Conservation (phyloP, 1,140 invertebrate genomes). For the Condylostylus longicornis region DNA sequence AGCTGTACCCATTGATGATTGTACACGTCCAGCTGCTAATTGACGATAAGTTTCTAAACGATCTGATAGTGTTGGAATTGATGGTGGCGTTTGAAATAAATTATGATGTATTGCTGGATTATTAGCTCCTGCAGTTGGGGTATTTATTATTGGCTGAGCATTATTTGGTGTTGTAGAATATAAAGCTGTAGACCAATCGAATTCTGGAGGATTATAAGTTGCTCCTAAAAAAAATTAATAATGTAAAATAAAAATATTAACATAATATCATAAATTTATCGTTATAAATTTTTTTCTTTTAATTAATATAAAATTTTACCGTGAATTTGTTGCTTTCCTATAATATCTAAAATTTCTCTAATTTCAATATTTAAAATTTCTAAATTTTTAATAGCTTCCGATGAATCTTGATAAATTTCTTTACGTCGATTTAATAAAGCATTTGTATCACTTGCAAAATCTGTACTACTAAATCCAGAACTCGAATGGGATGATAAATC, state of each 20-base stretch:
- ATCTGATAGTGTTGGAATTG: constrained; percentile 36
- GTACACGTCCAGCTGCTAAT: constrained; percentile 25
- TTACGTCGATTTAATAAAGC: constrained; percentile 17
- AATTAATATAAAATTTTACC: constrained; percentile 1
- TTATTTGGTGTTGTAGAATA: constrained; percentile 1
- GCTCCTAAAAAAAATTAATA: constrained; percentile 5
- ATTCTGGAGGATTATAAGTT: constrained; percentile 4
- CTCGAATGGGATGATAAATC: constrained; percentile 50
- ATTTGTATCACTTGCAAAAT: constrained; percentile 39
- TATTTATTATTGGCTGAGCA: not conserved
- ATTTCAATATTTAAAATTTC: constrained; percentile 57
- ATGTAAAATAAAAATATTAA: not conserved
- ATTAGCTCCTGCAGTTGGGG: not conserved
- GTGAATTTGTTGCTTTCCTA: constrained; percentile 41
- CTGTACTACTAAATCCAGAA: constrained; percentile 53
- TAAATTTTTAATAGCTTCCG: constrained; percentile 51
- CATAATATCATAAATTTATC: no score
- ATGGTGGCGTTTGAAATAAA: constrained; percentile 31
- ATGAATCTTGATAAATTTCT: constrained; percentile 40
- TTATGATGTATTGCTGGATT: no score
- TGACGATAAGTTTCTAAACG: constrained; percentile 37
- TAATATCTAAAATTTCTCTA: constrained; percentile 50
- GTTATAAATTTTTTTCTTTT: no score
- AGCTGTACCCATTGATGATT: constrained; percentile 21
- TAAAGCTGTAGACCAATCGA: constrained; percentile 1